phyloP scores from a whole-genome alignment of 2,113 vertebrate genomes.

The Myiagra hebetior region DNA sequence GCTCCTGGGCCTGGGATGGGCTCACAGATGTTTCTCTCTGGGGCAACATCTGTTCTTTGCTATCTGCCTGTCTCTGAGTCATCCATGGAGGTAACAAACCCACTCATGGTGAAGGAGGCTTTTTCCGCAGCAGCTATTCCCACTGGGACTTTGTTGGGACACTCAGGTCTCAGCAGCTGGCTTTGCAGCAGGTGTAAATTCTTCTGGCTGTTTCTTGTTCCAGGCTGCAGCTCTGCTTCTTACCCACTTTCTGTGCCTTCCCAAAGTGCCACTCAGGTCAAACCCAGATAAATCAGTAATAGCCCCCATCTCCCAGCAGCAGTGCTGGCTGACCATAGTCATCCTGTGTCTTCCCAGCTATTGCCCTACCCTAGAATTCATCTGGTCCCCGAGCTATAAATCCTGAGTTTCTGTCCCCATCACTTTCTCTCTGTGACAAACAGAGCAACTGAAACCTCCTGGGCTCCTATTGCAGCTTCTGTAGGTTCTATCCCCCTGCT shows the following conservation, averaged over 20 bases:
- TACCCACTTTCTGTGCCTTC: accelerated
- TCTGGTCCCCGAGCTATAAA: neutral
- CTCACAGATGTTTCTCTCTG: neutral
- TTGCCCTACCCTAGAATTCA: neutral
- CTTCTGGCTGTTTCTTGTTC: neutral
- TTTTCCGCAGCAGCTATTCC: neutral
- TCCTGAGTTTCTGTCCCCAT: neutral
- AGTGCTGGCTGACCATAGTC: neutral
- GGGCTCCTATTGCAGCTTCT: neutral
- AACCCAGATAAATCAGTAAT: neutral
- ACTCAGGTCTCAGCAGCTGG: neutral
- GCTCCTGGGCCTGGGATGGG: neutral
- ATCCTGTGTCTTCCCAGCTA: neutral
- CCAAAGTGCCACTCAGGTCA: neutral
- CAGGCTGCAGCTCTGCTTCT: neutral
- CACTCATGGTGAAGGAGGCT: neutral
- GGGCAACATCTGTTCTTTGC: neutral
- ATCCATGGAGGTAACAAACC: neutral
- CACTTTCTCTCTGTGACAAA: neutral
- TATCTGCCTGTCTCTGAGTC: neutral
- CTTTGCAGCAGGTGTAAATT: neutral
- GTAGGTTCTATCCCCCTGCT: neutral
- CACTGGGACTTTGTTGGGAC: neutral
- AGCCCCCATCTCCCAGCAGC: neutral
- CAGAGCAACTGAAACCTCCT: neutral